Conservation (phyloP, 2,797 vertebrate genomes). For the Eulemur rubriventer region DNA sequence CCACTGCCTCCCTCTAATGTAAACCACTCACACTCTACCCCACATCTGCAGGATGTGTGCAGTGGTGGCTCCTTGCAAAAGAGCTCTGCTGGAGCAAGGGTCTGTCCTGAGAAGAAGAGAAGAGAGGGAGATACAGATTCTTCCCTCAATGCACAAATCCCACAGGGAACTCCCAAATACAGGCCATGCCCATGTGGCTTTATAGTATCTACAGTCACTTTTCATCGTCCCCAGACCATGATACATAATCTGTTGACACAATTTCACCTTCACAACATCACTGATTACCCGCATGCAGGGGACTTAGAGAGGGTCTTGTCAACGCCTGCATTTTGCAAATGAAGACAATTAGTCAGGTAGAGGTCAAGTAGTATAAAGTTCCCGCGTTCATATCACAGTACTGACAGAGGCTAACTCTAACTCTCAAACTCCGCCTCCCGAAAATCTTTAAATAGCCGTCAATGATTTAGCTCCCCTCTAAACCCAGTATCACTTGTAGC, state of each 20-base stretch:
- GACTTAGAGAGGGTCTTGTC: background rate
- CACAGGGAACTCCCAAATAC: background rate
- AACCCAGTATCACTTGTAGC: background rate
- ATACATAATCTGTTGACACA: background rate
- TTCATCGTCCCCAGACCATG: background rate
- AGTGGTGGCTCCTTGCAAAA: background rate
- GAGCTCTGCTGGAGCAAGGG: background rate
- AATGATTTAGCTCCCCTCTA: background rate
- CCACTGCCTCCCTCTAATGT: background rate
- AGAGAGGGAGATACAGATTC: background rate
- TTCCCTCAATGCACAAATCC: background rate
- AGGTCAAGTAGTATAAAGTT: background rate
- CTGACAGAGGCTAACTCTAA: background rate
- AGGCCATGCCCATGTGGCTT: background rate
- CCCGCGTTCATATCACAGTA: background rate
- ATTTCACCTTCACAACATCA: background rate
- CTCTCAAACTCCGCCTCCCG: background rate
- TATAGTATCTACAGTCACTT: background rate
- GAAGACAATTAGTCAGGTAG: background rate
- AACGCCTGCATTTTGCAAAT: background rate
- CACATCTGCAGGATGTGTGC: no score
- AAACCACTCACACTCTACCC: background rate
- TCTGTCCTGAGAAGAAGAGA: background rate
- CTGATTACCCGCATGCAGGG: background rate
- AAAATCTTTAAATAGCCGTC: background rate